Base-by-base conservation (phyloP, 2,797 vertebrate genomes). In the Myotis myotis region DNA sequence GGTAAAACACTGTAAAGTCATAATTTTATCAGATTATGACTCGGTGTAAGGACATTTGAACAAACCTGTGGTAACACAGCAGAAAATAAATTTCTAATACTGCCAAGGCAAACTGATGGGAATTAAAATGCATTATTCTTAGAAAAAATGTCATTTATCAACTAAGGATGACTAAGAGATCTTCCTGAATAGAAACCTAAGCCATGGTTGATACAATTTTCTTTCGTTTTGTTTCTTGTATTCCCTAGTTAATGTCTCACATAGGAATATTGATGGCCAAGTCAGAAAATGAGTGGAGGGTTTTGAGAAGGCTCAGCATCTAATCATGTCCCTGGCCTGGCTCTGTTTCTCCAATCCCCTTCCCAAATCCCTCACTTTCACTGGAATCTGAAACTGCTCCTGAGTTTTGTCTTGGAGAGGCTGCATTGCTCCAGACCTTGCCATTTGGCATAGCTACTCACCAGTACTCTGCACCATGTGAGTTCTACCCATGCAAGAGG, bases 1-100 rank as follows among this genome's bases (percentile, higher is more conserved):
- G 28, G 70, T 89, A 49, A 93, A 44, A 80, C 76, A 80, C 53
- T 84, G 93, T 93, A 91, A 94, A 91, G 38, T 38, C 38, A 38
- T 38, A 5, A 38, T 38, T 57, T 47, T 72, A 91, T 79, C 86
- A 91, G 64, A 62, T 53, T 64, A 84, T 64, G 90, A 88, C 25
- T 75, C 62, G 6, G 5, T 53, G 10, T n/a, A 33, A 36, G 17
- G 28, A 19, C 81, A 84, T 87, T 81, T 87, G 71, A 87, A 84
- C 76, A 79, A 91, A 51, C 9, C 20, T 55, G 8, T 51, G 68
- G 22, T 23, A 80, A 62, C 36, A 49, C 5, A 89, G 84, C 57
- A 87, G 66, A 76, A 94, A 89, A 89, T n/a, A 89, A 85, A 49
- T 22, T 60, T 81, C 3, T 71, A 72, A 30, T 33, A 38, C 15